Conservation (phyloP, 2,888 invertebrate species). For the Drosophila aldrichi region DNA sequence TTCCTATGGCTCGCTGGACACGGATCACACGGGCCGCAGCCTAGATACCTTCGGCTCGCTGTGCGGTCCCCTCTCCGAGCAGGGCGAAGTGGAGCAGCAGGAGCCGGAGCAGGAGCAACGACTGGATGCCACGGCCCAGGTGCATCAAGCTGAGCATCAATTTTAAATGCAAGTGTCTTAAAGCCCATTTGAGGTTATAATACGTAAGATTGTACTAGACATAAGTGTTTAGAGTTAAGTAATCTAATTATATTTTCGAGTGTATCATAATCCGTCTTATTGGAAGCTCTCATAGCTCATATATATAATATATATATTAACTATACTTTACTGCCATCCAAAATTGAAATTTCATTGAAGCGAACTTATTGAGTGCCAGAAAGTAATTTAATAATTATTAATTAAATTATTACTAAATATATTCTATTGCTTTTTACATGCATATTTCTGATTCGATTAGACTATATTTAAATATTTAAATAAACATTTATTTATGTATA, state of each 20-base stretch:
- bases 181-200: constrained; percentile 29
- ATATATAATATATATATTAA: constrained; percentile 1
- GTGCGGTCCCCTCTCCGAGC: constrained; percentile 62
- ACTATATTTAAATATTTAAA: background rate
- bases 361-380: constrained; percentile 56
- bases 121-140: constrained; percentile 38
- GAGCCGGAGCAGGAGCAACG: constrained; percentile 10
- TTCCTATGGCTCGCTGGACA: constrained; percentile 76
- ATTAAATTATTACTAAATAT: no score
- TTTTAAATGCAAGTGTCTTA: constrained; percentile 69
- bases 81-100: constrained; percentile 37
- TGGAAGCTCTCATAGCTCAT: constrained; percentile 32
- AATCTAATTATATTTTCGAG: constrained; percentile 36
- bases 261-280: constrained; percentile 54
- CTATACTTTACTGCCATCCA: constrained; percentile 67
- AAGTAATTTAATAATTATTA: constrained; percentile 23
- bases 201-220: constrained; percentile 45
- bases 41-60: constrained; percentile 79
- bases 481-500: background rate
- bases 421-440: constrained; percentile 56
- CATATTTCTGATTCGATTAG: constrained; percentile 28
- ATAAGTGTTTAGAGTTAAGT: constrained; percentile 56
- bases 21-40: constrained; percentile 77
- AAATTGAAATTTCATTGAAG: constrained; percentile 32
- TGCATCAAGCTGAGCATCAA: constrained; percentile 66